phyloP scores from a whole-genome alignment of 2,113 vertebrate genomes.

The Alouatta palliata region DNA sequence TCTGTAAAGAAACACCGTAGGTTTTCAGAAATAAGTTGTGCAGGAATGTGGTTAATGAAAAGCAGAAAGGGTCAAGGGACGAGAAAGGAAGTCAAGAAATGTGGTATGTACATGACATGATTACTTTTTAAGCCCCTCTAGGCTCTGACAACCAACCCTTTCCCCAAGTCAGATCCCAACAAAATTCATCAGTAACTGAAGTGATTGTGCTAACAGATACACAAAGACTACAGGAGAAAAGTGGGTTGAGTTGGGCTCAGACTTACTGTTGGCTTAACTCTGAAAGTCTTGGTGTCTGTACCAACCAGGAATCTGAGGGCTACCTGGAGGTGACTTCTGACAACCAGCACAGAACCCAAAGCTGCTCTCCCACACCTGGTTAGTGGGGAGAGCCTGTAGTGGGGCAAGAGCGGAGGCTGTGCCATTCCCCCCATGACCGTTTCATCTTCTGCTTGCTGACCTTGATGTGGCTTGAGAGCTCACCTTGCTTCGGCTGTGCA shows the following conservation, averaged over 20 bases:
- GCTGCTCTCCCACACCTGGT: neutral
- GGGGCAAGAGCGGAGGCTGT: neutral
- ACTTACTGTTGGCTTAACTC: neutral
- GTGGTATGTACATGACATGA: neutral
- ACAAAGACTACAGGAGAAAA: slow-evolving; percentile 1
- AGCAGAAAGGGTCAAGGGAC: neutral
- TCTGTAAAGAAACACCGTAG: slow-evolving; percentile 9
- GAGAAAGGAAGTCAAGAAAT: neutral
- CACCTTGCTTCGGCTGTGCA: slow-evolving; percentile 79
- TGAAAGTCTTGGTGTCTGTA: neutral
- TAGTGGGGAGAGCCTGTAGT: neutral
- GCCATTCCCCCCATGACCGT: too few relatives aligned
- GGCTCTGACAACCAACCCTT: neutral
- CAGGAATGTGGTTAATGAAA: slow-evolving; percentile 47
- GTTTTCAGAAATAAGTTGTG: slow-evolving; percentile 21
- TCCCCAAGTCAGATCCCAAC: slow-evolving; percentile 9
- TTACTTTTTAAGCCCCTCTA: neutral
- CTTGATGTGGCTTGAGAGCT: slow-evolving; percentile 45
- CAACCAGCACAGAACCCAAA: neutral
- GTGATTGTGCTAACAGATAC: slow-evolving; percentile 16
- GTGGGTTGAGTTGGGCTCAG: neutral
- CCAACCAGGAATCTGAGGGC: neutral
- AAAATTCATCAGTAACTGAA: neutral
- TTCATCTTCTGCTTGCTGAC: slow-evolving; percentile 82
- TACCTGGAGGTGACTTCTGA: neutral